A percentile compares a stretch with the other conserved stretches of the same genome.
phyloP scores from a whole-genome alignment of 2,888 invertebrate species.

The Thumatha senex region DNA sequence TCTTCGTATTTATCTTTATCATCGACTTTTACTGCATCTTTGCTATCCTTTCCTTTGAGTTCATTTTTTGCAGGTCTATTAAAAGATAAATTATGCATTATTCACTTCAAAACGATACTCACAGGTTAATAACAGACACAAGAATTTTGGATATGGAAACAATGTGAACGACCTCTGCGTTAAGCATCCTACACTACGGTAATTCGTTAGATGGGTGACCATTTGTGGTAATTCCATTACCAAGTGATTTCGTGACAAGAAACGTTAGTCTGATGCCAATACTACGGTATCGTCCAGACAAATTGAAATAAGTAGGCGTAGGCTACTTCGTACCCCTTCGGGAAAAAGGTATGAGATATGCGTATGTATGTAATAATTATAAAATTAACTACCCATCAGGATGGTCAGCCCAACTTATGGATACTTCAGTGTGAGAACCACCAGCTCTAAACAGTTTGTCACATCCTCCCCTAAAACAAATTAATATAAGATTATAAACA shows the following conservation, averaged over 20 bases:
- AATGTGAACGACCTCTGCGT: no score
- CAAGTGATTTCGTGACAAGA: no score
- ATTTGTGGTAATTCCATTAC: no score
- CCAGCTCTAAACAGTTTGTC: conserved; percentile 57
- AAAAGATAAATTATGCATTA: neutral
- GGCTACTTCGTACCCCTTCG: no score
- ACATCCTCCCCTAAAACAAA: conserved; percentile 30
- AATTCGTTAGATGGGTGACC: no score
- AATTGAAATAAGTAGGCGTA: no score
- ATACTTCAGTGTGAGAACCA: conserved; percentile 53
- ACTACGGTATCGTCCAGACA: no score
- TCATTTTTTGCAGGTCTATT: conserved; percentile 58
- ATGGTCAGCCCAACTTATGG: conserved; percentile 58
- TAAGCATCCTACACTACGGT: no score
- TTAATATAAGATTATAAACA: neutral
- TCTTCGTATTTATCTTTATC: conserved; percentile 39
- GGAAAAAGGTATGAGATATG: no score
- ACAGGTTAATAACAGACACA: no score
- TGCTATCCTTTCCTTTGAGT: conserved; percentile 7
- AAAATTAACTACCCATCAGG: conserved; percentile 55
- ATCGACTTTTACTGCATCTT: neutral
- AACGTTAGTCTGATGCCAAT: no score
- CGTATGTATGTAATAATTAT: neutral
- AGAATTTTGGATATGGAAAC: no score
- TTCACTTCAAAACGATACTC: neutral